These are phyloP conservation scores for Trichogramma dendrolimi DNA, from an alignment of 2,888 invertebrate genomes.

Conservation along the genomic window DNA sequence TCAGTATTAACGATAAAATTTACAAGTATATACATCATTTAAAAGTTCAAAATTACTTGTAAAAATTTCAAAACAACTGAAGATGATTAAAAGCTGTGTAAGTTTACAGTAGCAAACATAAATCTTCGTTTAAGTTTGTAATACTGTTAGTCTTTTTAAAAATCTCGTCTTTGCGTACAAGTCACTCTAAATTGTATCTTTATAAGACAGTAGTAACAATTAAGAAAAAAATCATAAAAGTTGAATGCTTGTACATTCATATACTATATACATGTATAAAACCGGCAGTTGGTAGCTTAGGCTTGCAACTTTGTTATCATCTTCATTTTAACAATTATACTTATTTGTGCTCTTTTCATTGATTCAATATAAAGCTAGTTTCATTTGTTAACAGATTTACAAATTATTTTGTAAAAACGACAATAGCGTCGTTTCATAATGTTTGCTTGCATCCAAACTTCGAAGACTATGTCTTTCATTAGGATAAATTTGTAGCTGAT, in stretches of 20 bases:
- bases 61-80: conserved; percentile 15
- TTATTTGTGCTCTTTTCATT: conserved; percentile 11
- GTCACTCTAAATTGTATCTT: conserved; percentile 11
- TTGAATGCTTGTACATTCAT: conserved; percentile 24
- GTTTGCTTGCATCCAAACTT: conserved; percentile 89
- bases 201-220: conserved; percentile 9
- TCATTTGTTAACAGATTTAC: conserved; percentile 45
- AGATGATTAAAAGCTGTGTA: conserved; percentile 13
- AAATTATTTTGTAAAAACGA: conserved; percentile 84
- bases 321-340: conserved; percentile 16
- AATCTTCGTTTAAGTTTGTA: conserved; percentile 21
- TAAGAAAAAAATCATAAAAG: conserved; percentile 17
- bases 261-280: conserved; percentile 38
- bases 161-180: conserved; percentile 28
- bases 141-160: conserved; percentile 31
- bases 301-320: conserved; percentile 15
- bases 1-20: conserved; percentile 22
- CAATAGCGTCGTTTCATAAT: conserved; percentile 91
- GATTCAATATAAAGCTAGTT: conserved; percentile 19
- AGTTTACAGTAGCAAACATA: conserved; percentile 20
- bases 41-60: conserved; percentile 17
- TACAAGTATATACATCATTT: conserved; percentile 16
- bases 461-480: conserved; percentile 94
- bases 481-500: conserved; percentile 91
- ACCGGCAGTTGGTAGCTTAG: conserved; percentile 39